Evolutionary conservation across 2,797 vertebrate genomes (phyloP).

Genomic region (Sus cebifrons): DNA sequence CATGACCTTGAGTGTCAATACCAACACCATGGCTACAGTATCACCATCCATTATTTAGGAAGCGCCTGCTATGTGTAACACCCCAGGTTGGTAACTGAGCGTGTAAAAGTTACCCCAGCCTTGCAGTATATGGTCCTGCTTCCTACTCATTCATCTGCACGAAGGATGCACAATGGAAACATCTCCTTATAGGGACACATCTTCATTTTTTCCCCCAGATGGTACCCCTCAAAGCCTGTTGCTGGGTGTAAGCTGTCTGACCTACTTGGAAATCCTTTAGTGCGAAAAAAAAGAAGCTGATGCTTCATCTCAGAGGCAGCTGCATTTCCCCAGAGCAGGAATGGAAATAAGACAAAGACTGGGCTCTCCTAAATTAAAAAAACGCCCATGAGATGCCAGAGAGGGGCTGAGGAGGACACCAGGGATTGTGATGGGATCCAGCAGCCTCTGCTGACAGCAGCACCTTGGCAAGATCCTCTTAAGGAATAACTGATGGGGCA

Average conservation of each 20-base stretch:
- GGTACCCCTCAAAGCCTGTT: background rate
- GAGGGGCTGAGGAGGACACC: background rate
- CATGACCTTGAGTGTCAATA: accelerated
- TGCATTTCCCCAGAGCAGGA: conserved; percentile 30
- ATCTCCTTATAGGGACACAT: background rate
- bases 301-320: conserved; percentile 38
- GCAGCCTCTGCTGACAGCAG: background rate
- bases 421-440: background rate
- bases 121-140: accelerated
- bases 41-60: no score
- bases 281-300: background rate
- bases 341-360: conserved; percentile 28
- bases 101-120: accelerated
- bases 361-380: background rate
- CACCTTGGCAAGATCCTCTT: background rate
- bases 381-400: background rate
- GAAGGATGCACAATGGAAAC: background rate
- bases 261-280: conserved; percentile 67
- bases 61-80: background rate
- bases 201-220: background rate
- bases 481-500: background rate
- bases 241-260: background rate
- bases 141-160: background rate
- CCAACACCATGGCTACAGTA: accelerated
- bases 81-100: background rate